Percentiles rank a stretch among this genome's conserved stretches.
Conservation (phyloP, 2,113 vertebrate species). For the Neotoma lepida region DNA sequence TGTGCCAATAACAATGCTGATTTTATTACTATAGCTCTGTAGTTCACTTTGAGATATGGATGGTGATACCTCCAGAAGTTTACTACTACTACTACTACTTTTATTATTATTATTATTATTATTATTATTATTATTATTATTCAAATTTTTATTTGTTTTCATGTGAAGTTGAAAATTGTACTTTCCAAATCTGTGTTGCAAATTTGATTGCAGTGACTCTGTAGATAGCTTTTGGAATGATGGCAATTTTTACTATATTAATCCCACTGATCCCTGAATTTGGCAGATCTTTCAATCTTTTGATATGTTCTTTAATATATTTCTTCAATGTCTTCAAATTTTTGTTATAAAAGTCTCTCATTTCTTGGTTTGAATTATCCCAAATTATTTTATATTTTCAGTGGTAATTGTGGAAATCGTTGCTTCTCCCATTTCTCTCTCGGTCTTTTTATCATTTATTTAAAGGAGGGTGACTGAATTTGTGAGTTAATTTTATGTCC, state of each 20-base stretch:
- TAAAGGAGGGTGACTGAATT: background rate
- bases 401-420: background rate
- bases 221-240: background rate
- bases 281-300: too few species aligned
- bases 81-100: background rate
- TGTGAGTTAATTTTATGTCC: background rate
- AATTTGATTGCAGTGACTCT: background rate
- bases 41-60: background rate
- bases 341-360: background rate
- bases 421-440: background rate
- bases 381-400: background rate
- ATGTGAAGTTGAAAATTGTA: background rate
- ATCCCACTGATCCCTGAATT: background rate
- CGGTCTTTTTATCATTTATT: background rate
- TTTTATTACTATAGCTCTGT: background rate
- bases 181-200: background rate
- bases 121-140: background rate
- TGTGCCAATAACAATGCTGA: background rate
- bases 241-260: background rate
- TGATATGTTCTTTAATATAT: background rate
- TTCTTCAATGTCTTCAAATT: background rate
- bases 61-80: background rate
- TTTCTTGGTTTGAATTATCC: background rate
- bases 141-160: background rate
- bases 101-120: too few species aligned